Percentiles rank a stretch among this genome's conserved stretches.
Evolutionary conservation across 2,113 vertebrate species (phyloP).

Genomic region (Isurus oxyrinchus): DNA sequence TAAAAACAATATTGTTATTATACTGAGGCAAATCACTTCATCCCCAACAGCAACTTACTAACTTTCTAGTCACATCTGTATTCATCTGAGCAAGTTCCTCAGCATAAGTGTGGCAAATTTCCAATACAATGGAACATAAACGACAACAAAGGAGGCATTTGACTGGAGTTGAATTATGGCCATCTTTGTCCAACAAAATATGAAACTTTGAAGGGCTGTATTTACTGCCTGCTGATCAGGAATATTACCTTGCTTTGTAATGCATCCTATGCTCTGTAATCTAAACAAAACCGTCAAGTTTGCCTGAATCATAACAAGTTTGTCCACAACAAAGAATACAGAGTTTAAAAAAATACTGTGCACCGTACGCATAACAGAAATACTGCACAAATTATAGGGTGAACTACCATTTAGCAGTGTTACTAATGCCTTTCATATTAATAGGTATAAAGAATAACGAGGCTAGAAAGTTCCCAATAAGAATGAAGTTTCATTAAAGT

Average conservation of each 20-base stretch:
- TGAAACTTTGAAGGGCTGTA: constrained; percentile 10
- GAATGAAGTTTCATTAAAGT: neutral
- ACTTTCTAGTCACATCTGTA: neutral
- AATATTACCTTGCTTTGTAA: neutral
- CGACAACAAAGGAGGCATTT: neutral
- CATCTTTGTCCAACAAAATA: neutral
- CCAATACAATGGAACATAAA: neutral
- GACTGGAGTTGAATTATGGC: neutral
- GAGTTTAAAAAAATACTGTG: neutral
- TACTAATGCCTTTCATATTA: neutral
- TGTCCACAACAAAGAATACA: neutral
- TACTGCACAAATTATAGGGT: neutral
- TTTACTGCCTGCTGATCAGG: neutral
- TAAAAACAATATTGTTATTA: neutral
- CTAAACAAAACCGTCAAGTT: neutral
- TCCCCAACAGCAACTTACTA: neutral
- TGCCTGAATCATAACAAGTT: neutral
- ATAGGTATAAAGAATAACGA: neutral
- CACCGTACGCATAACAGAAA: neutral
- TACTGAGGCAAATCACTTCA: neutral
- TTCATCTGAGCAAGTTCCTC: neutral
- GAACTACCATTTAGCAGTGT: neutral
- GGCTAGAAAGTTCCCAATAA: neutral
- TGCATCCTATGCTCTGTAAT: neutral
- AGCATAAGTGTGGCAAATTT: neutral